Evolutionary conservation across 53 echinoderm and acorn worm species (phyloP).

Genomic region (Crossaster papposus): DNA sequence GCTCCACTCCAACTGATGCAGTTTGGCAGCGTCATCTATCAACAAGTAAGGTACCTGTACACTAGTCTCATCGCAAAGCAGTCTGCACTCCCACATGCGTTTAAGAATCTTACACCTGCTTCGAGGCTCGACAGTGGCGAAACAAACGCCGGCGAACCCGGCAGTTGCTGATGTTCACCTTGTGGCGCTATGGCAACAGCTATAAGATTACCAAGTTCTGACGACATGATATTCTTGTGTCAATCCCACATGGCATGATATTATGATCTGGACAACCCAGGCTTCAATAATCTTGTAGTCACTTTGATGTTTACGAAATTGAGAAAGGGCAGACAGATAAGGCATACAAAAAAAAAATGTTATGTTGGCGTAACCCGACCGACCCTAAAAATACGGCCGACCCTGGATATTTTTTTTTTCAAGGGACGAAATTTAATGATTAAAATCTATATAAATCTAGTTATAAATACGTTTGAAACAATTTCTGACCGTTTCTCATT

Average conservation of each 20-base stretch:
- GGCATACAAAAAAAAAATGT: too few relatives aligned
- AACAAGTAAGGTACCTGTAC: constrained; percentile 1
- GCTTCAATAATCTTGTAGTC: background rate
- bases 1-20: background rate
- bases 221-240: background rate
- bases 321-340: background rate
- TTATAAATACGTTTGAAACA: too few relatives aligned
- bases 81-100: background rate
- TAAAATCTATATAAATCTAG: too few relatives aligned
- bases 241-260: background rate
- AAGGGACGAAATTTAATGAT: too few relatives aligned
- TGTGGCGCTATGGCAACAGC: background rate
- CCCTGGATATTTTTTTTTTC: too few relatives aligned
- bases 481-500: too few relatives aligned
- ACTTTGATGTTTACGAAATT: background rate
- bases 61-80: background rate
- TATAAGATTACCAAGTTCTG: constrained; percentile 25
- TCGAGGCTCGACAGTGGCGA: background rate
- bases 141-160: background rate
- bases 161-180: background rate
- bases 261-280: background rate
- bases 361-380: too few relatives aligned
- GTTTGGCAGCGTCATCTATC: background rate
- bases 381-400: too few relatives aligned
- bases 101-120: background rate